These are phyloP conservation scores for Geopemphigus sp. DNA, from an alignment of 1,140 invertebrate species.

Conservation along the genomic window DNA sequence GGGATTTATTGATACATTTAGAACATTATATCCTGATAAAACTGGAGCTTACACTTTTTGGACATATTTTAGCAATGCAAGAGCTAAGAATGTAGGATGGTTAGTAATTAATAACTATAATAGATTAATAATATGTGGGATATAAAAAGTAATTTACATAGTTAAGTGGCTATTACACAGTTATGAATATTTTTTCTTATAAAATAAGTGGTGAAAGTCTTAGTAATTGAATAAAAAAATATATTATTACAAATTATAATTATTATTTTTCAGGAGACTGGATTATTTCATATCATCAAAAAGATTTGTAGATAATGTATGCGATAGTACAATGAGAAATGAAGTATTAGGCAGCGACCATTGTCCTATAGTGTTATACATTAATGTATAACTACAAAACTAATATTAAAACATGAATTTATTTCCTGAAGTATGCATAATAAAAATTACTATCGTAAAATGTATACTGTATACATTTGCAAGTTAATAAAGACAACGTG, in stretches of 20 bases:
- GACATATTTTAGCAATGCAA: conserved; percentile 82
- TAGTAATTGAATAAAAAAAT: no score
- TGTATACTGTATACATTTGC: neutral
- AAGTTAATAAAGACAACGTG: neutral
- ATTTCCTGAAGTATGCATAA: no score
- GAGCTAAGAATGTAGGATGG: conserved; percentile 93
- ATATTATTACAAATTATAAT: no score
- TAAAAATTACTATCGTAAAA: neutral
- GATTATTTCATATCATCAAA: conserved; percentile 93
- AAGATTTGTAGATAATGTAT: conserved; percentile 70
- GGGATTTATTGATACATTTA: conserved; percentile 85
- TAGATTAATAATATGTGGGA: no score
- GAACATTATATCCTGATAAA: conserved; percentile 83
- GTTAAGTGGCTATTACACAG: neutral
- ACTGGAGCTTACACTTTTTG: conserved; percentile 89
- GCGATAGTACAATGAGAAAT: conserved; percentile 75
- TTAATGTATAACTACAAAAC: conserved; percentile 54
- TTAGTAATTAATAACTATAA: conserved; percentile 56
- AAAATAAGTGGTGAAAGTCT: no score
- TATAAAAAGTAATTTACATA: no score
- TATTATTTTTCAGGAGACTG: conserved; percentile 71
- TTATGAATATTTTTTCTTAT: neutral
- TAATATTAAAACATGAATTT: neutral
- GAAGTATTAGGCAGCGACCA: conserved; percentile 83
- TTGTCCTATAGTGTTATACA: conserved; percentile 76